phyloP scores from a whole-genome alignment of 2,113 vertebrate species.

The Mustela nigripes region DNA sequence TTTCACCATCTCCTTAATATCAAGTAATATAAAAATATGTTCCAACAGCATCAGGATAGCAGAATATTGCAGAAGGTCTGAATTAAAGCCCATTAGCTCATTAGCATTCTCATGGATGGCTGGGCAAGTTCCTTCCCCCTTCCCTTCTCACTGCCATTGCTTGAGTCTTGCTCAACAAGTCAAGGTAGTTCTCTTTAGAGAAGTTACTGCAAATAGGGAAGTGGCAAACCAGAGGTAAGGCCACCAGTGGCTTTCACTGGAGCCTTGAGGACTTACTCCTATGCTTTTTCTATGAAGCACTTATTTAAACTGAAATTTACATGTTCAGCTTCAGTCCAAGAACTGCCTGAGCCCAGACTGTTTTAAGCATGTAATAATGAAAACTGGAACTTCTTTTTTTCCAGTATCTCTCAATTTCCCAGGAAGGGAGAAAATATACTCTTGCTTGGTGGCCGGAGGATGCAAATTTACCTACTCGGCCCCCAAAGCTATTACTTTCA shows the following conservation, averaged over 20 bases:
- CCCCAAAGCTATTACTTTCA: slow-evolving; percentile 31
- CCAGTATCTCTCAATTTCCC: slow-evolving; percentile 52
- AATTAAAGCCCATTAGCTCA: slow-evolving; percentile 79
- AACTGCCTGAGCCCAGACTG: not conserved
- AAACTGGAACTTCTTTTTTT: slow-evolving; percentile 49
- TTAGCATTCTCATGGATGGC: slow-evolving; percentile 82
- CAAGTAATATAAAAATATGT: slow-evolving; percentile 81
- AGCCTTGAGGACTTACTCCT: not conserved
- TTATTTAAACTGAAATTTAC: slow-evolving; percentile 45
- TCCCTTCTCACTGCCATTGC: slow-evolving; percentile 34
- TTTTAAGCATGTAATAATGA: slow-evolving; percentile 56
- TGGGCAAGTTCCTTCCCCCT: slow-evolving; percentile 73
- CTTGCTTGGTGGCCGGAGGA: not conserved
- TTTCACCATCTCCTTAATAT: slow-evolving; percentile 77
- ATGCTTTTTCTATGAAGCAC: slow-evolving; percentile 26
- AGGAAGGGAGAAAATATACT: not conserved
- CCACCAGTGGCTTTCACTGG: not conserved
- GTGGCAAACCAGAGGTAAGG: not conserved
- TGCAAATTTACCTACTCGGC: slow-evolving; percentile 8
- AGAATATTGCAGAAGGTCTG: slow-evolving; percentile 65
- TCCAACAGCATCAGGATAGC: slow-evolving; percentile 79
- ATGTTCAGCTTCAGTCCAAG: slow-evolving; percentile 26
- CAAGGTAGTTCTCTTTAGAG: slow-evolving; percentile 45
- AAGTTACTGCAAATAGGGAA: not conserved
- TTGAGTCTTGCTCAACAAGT: slow-evolving; percentile 66